Base-by-base conservation (phyloP, 2,888 invertebrate species). In the Ophion ventricosus region DNA sequence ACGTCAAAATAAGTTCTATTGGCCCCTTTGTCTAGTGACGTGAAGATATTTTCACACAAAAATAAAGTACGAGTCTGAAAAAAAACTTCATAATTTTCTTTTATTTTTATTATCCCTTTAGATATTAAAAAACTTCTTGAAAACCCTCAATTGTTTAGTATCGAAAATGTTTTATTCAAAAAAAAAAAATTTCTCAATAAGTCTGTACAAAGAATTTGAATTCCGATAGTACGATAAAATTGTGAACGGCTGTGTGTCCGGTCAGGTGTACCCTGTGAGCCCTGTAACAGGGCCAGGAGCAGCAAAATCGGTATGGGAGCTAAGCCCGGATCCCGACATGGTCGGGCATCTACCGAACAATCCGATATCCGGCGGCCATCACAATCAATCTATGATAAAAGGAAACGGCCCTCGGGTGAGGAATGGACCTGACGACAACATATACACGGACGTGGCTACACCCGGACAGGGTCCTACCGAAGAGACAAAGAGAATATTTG, bases 291-390 rank as follows among this genome's bases (percentile, higher is more conserved):
- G 97, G 94, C 97, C 97, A 94, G 97, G 97, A 95, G 96, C 97
- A 94, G 97, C 97, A 94, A 97, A 97, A 93, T 97, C 97, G 94
- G 97, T 97, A 93, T 97, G 97, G 97, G 97, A 97, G 94, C 95
- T 97, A 95, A 93, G 93, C 87, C 93, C 93, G 86, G 93, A 93
- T 87, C 93, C 93, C 86, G 93, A 93, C 89, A 92, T 92, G 91
- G 92, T 93, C 86, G 93, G 91, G 87, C 92, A 92, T 88, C 89
- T 93, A 87, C 90, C 92, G 83, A 92, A 91, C 89, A 93, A 91
- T 89, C 92, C 91, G 25, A 91, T 93, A 79, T 90, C 93, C 17
- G 89, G 88, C 4, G 88, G 89, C 14, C 91, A 91, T 56, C 90
- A 90, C 80, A 91, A 89, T 79, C 87, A 87, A 78, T 86, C 85